Percentiles rank a stretch among this genome's conserved stretches.
Conservation (phyloP, 2,888 invertebrate species). For the Leptinotarsa peninsularis region DNA sequence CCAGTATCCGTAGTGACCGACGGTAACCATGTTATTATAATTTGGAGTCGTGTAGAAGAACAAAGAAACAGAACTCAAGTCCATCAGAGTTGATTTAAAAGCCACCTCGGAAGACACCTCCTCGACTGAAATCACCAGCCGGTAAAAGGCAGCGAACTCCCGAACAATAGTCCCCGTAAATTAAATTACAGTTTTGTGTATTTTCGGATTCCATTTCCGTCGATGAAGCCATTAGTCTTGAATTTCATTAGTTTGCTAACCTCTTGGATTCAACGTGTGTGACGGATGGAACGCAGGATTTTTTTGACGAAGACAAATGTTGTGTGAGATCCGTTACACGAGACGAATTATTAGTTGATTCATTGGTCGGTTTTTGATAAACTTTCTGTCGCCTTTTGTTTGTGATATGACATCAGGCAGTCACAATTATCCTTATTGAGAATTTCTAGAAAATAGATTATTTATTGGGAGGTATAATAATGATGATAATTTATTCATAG, state of each 20-base stretch:
- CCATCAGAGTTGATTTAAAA: not conserved
- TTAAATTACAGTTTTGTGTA: conserved; percentile 25
- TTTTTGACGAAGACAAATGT: conserved; percentile 1
- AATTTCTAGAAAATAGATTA: no score
- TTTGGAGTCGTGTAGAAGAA: not conserved
- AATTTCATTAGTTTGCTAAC: conserved; percentile 20
- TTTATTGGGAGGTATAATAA: no score
- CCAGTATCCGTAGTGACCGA: not conserved
- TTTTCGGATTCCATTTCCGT: conserved; percentile 20
- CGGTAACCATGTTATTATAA: not conserved
- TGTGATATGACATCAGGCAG: not conserved
- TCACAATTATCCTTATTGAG: no score
- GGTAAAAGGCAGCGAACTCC: conserved; percentile 25
- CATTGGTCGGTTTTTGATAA: not conserved
- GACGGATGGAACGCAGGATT: not conserved
- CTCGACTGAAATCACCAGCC: not conserved
- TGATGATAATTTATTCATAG: no score
- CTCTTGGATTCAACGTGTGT: conserved; percentile 7
- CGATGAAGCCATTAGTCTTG: conserved; percentile 19
- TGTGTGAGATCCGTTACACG: not conserved
- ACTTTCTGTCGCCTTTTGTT: not conserved
- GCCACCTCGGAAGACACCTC: not conserved
- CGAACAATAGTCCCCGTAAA: conserved; percentile 20
- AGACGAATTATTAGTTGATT: not conserved
- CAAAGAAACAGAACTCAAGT: not conserved